A percentile compares a stretch with the other conserved stretches of the same genome.
These are phyloP conservation scores for Sarcophaga bullata DNA, from an alignment of 1,140 invertebrate genomes.

Conservation along the genomic window DNA sequence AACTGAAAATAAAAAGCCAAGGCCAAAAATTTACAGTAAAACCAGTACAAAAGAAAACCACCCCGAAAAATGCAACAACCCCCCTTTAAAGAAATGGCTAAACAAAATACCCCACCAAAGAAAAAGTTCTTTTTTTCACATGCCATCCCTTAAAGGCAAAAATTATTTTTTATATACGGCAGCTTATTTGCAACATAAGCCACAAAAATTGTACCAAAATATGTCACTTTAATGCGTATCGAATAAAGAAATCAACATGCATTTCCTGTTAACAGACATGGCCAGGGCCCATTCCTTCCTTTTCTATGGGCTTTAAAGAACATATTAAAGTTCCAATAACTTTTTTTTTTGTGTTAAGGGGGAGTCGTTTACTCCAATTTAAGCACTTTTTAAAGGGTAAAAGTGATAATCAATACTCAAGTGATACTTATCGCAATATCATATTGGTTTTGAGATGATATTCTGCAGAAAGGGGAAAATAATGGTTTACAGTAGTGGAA, in stretches of 20 bases:
- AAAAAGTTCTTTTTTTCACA: not conserved
- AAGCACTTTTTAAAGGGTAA: not conserved
- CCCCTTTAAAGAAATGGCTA: not conserved
- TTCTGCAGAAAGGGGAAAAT: not conserved
- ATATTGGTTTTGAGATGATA: slow-evolving; percentile 27
- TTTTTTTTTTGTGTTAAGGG: not conserved
- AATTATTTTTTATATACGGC: slow-evolving; percentile 10
- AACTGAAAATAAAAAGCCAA: slow-evolving; percentile 19
- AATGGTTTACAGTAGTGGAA: not conserved
- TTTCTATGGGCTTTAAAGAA: not conserved
- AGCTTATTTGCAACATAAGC: slow-evolving; percentile 37
- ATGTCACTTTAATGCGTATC: slow-evolving; percentile 40
- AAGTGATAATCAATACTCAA: slow-evolving; percentile 38
- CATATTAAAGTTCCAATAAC: not conserved
- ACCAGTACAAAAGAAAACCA: not conserved
- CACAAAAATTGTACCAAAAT: slow-evolving; percentile 34
- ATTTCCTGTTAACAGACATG: not conserved
- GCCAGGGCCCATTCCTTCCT: not conserved
- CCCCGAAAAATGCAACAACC: not conserved
- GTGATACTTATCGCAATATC: slow-evolving; percentile 36
- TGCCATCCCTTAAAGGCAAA: slow-evolving; percentile 2
- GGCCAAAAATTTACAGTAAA: slow-evolving; percentile 14
- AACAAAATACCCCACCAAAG: too few relatives aligned
- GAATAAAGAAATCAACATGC: slow-evolving; percentile 36
- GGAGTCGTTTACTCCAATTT: not conserved